phyloP scores from a whole-genome alignment of 2,888 invertebrate species.

The Iselma pallidipennis region DNA sequence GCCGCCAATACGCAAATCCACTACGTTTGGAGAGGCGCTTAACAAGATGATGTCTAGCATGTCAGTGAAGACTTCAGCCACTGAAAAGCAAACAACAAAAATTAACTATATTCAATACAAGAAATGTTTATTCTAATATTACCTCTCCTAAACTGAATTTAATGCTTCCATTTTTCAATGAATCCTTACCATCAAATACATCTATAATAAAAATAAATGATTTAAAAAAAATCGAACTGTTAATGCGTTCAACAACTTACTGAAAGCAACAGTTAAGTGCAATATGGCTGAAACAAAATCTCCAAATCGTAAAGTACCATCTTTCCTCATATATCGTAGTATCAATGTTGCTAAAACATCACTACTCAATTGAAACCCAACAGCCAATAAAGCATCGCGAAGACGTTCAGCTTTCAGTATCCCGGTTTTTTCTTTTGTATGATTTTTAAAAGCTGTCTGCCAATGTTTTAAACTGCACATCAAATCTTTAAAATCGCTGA shows the following conservation, averaged over 20 bases:
- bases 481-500: constrained; percentile 85
- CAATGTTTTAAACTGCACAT: constrained; percentile 90
- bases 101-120: constrained; percentile 13
- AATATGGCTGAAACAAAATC: constrained; percentile 90
- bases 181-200: constrained; percentile 77
- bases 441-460: constrained; percentile 88
- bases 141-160: constrained; percentile 83
- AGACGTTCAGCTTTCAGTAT: constrained; percentile 85
- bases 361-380: constrained; percentile 86
- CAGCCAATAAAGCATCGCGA: constrained; percentile 80
- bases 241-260: constrained; percentile 59
- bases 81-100: constrained; percentile 60
- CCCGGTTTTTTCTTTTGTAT: constrained; percentile 89
- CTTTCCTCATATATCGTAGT: constrained; percentile 88
- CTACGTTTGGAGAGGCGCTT: too few relatives aligned
- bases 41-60: constrained; percentile 58
- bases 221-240: not conserved
- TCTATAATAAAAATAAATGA: constrained; percentile 55
- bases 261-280: constrained; percentile 86
- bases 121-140: constrained; percentile 42
- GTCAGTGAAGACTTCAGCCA: constrained; percentile 76
- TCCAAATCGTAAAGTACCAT: constrained; percentile 87
- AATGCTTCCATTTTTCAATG: constrained; percentile 77
- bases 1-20: too few relatives aligned
- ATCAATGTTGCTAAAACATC: constrained; percentile 82